These are phyloP conservation scores for Pelochelys cantorii DNA, from an alignment of 2,797 vertebrate genomes.

Conservation along the genomic window DNA sequence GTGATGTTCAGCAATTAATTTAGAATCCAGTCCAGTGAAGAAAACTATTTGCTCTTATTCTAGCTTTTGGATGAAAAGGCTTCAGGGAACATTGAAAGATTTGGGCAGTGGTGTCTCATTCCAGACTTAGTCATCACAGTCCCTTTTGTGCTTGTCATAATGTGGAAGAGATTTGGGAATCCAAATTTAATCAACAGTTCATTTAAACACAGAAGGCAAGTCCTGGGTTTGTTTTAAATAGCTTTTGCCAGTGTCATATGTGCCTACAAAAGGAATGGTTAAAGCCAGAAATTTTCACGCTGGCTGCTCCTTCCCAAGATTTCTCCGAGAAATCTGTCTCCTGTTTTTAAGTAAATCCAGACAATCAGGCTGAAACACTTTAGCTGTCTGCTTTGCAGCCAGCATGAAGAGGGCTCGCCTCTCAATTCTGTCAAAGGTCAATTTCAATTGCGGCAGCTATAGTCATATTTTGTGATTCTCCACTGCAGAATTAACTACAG, in stretches of 20 bases:
- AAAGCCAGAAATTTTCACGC: neutral
- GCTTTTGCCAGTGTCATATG: neutral
- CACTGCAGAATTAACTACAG: neutral
- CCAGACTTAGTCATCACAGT: neutral
- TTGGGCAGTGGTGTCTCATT: neutral
- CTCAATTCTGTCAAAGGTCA: constrained; percentile 2
- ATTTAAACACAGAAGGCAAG: neutral
- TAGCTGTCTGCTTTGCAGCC: neutral
- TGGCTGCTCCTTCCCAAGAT: neutral
- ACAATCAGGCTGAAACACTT: neutral
- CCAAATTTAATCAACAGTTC: constrained; percentile 1
- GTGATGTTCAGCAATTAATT: constrained; percentile 36
- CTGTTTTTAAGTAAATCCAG: neutral
- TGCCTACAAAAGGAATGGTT: neutral
- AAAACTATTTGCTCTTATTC: constrained; percentile 5
- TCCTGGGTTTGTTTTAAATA: neutral
- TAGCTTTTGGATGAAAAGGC: neutral
- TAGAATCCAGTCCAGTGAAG: neutral
- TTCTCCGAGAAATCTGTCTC: neutral
- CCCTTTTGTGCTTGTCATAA: neutral
- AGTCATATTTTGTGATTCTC: neutral
- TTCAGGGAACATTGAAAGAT: neutral
- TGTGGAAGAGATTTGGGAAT: neutral
- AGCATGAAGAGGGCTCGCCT: neutral
- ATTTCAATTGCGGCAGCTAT: neutral